Conservation (phyloP, 2,888 invertebrate genomes). For the Thyatira batis region DNA sequence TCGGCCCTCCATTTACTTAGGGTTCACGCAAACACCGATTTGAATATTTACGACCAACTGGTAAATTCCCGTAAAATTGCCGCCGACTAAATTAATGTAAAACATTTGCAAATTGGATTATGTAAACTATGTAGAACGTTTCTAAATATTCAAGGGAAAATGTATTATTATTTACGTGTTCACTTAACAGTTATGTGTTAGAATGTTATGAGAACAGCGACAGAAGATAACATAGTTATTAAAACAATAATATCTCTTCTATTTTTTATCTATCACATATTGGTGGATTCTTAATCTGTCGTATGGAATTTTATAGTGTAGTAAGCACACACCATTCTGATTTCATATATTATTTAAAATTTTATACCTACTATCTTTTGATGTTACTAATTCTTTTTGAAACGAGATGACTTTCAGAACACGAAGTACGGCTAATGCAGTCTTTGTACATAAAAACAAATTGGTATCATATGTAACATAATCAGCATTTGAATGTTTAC, state of each 20-base stretch:
- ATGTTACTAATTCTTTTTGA: no score
- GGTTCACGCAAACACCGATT: slow-evolving; percentile 52
- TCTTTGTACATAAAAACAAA: no score
- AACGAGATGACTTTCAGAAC: no score
- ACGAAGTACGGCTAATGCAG: no score
- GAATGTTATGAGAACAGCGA: background rate
- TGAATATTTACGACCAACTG: slow-evolving; percentile 58
- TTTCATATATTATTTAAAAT: no score
- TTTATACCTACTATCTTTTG: no score
- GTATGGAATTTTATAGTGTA: no score
- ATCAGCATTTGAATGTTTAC: slow-evolving; percentile 16
- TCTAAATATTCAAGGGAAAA: slow-evolving; percentile 38
- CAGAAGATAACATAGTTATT: background rate
- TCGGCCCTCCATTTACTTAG: slow-evolving; percentile 60
- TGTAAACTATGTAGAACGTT: slow-evolving; percentile 52
- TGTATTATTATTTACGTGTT: background rate
- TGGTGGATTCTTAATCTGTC: no score
- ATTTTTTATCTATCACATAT: no score
- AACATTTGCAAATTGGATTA: slow-evolving; percentile 62
- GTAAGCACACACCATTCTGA: no score
- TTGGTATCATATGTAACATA: background rate
- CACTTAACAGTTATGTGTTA: background rate
- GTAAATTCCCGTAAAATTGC: slow-evolving; percentile 57
- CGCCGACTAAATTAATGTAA: slow-evolving; percentile 54
- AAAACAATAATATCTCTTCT: no score